Conservation (phyloP, 2,113 vertebrate genomes). For the Romanogobio albipinnatus region DNA sequence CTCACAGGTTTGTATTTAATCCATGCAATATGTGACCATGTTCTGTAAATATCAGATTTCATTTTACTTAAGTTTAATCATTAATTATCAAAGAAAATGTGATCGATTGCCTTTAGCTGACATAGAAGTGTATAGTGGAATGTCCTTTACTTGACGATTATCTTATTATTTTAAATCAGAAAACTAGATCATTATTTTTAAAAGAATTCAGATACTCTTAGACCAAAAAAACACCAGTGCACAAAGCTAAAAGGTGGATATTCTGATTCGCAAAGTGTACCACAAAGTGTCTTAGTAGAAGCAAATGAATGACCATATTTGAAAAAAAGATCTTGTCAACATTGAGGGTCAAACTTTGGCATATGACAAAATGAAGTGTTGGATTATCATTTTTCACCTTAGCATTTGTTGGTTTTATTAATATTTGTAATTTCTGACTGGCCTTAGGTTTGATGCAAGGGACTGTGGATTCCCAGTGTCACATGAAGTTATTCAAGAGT, state of each 20-base stretch:
- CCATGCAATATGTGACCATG: background rate
- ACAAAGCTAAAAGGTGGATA: too few species aligned
- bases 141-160: background rate
- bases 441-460: background rate
- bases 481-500: background rate
- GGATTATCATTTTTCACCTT: background rate
- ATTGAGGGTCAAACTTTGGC: too few species aligned
- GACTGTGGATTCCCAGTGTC: conserved; percentile 7
- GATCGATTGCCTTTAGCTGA: background rate
- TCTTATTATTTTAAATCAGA: background rate
- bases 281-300: too few species aligned
- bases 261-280: too few species aligned
- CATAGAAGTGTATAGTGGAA: background rate
- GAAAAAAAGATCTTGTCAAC: too few species aligned
- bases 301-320: too few species aligned
- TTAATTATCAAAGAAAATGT: too few species aligned
- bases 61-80: background rate
- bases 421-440: background rate
- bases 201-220: background rate
- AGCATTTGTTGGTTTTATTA: background rate
- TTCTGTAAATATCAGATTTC: background rate
- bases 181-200: background rate
- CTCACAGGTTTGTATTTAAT: conserved; percentile 38
- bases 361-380: background rate
- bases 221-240: background rate